Conservation (phyloP, 2,113 vertebrate genomes). For the Oxygymnocypris stewartii region DNA sequence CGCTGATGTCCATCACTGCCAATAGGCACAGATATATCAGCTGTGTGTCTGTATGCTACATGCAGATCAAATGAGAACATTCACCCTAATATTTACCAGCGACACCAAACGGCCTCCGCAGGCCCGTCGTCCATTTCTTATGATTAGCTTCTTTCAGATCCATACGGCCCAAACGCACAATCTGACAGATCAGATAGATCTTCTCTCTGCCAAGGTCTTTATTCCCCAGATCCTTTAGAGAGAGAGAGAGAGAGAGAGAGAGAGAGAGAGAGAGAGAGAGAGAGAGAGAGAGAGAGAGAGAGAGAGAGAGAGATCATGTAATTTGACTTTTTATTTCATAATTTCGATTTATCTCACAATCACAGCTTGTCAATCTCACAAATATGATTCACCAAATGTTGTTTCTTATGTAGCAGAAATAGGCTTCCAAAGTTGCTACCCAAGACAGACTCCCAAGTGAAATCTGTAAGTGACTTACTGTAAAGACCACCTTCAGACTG, state of each 20-base stretch:
- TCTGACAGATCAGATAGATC: conserved; percentile 97
- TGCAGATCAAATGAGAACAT: conserved; percentile 3
- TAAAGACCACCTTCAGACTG: conserved; percentile 98
- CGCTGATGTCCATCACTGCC: conserved; percentile 97
- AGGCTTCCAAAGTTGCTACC: neutral
- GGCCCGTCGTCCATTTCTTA: conserved; percentile 86
- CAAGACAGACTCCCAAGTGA: neutral
- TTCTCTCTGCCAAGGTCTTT: conserved; percentile 94
- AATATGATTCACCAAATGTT: neutral
- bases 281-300: neutral
- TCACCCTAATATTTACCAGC: conserved; percentile 79
- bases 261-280: neutral
- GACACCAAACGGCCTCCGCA: conserved; percentile 92
- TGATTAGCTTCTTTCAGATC: conserved; percentile 84
- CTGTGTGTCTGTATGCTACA: conserved; percentile 32
- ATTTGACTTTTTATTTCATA: neutral
- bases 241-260: neutral
- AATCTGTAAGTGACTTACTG: conserved; percentile 79
- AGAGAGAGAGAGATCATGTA: neutral
- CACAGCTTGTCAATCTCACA: neutral
- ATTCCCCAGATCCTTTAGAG: conserved; percentile 90
- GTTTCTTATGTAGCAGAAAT: neutral
- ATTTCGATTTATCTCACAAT: neutral
- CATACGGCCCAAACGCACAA: conserved; percentile 93
- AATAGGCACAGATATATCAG: neutral